phyloP scores from a whole-genome alignment of 2,888 invertebrate genomes.

The Hirtodrosophila duncani region DNA sequence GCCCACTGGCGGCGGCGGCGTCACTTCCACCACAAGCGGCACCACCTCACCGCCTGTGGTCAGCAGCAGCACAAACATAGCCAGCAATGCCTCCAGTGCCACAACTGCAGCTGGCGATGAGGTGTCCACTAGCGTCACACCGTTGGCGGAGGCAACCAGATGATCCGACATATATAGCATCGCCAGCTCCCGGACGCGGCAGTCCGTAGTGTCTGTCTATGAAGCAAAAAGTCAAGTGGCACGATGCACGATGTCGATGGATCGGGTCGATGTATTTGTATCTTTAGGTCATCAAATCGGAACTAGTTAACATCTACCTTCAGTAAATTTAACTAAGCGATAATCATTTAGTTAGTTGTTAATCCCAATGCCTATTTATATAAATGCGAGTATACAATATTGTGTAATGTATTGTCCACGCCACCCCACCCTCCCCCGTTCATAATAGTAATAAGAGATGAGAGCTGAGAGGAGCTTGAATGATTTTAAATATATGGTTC shows the following conservation, averaged over 20 bases:
- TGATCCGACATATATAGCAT: constrained; percentile 52
- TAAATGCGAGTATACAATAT: too few species aligned
- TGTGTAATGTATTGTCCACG: constrained; percentile 39
- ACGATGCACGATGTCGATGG: too few species aligned
- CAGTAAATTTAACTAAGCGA: constrained; percentile 42
- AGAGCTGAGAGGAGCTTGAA: too few species aligned
- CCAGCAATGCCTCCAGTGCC: constrained; percentile 22
- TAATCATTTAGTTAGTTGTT: constrained; percentile 54
- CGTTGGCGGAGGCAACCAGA: constrained; percentile 49
- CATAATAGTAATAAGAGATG: too few species aligned
- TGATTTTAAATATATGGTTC: too few species aligned
- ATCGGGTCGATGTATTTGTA: too few species aligned
- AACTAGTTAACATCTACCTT: constrained; percentile 71
- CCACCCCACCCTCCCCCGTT: background rate
- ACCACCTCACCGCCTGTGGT: constrained; percentile 75
- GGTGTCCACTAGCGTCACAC: constrained; percentile 67
- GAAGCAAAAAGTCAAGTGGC: constrained; percentile 20
- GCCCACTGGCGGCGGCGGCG: constrained; percentile 59
- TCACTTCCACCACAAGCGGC: constrained; percentile 76
- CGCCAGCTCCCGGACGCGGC: constrained; percentile 25
- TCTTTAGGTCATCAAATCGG: constrained; percentile 48
- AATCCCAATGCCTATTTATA: constrained; percentile 46
- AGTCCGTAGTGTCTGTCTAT: constrained; percentile 7
- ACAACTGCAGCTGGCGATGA: constrained; percentile 54
- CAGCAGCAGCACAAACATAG: constrained; percentile 75